Evolutionary conservation across 2,888 invertebrate species (phyloP), one percentile per base, ranked within the genome.

Genomic region (Parnassius smintheus): DNA sequence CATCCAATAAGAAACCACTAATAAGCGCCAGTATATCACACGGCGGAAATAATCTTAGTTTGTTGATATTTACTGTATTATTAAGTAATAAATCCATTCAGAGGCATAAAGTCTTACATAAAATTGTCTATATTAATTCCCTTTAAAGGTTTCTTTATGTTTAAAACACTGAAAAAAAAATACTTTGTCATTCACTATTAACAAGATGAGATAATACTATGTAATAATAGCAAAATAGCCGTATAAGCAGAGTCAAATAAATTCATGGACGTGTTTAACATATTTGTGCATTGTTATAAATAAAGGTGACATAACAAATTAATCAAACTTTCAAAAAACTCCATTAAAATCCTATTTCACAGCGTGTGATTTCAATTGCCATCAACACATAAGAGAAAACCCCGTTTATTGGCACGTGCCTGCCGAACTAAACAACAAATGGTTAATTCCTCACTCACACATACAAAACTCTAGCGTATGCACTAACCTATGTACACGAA

Each of bases 401-500:
- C 4, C 8, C 1, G 46, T 25, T 18, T 46, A 11, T 56, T 25
- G 48, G 56, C 56, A 48, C 48, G 13, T 13, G 10, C 18, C 35
- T 35, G 35, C 35, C 7, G 1, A 18, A 22, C 52, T 35, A 52
- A 41, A 4, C 48, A 25, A 13, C 51, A 25, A 9, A 12, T 42
- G 22, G 42, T 18, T 49, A 25, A 9, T 50, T 64, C 65, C 60
- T 65, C 62, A 63, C 64, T 65, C 66, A 59, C 63, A 61, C 67
- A 62, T 59, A 70, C 65, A 67, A 45, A 62, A 63, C 50, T 63
- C 68, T 69, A 68, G 64, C 63, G 45, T 51, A 59, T 59, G 62
- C 66, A 69, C 69, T 68, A 65, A 46, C 65, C 65, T 67, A 66
- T 64, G 68, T 68, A 64, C 66, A 67, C 51, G 52, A 46, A 51